phyloP scores from a whole-genome alignment of 2,113 vertebrate genomes.

The Benitochromis conjunctus region DNA sequence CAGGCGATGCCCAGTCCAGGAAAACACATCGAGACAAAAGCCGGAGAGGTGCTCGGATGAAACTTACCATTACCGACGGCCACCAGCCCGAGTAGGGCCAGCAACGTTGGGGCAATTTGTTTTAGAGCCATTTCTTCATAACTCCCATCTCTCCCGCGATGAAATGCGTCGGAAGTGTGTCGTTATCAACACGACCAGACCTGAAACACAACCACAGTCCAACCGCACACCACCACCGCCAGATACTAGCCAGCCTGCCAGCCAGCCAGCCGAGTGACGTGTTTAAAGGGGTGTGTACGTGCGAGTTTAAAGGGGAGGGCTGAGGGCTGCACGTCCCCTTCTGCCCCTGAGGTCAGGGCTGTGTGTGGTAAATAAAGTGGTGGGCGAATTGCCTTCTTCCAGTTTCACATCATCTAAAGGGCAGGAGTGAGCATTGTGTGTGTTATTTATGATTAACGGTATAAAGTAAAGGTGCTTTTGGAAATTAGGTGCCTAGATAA shows the following conservation, averaged over 20 bases:
- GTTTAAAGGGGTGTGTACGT: conserved; percentile 68
- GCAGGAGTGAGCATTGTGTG: not conserved
- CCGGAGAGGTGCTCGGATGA: conserved; percentile 32
- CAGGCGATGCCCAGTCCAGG: conserved; percentile 64
- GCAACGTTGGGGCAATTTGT: conserved; percentile 46
- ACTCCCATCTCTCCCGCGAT: conserved; percentile 73
- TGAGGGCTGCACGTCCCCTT: not conserved
- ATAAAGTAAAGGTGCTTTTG: not conserved
- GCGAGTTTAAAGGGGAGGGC: conserved; percentile 65
- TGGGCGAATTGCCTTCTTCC: not conserved
- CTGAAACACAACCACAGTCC: conserved; percentile 68
- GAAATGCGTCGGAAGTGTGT: conserved; percentile 61
- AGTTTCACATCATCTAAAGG: not conserved
- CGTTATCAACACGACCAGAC: conserved; percentile 60
- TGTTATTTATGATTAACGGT: not conserved
- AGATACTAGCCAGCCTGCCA: conserved; percentile 36
- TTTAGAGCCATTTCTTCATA: conserved; percentile 69
- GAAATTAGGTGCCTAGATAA: not conserved
- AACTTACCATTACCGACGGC: conserved; percentile 71
- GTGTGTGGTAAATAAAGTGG: not conserved
- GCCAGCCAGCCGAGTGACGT: conserved; percentile 53
- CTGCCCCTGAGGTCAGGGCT: conserved; percentile 19
- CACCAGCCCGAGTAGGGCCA: conserved; percentile 62
- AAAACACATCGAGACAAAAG: conserved; percentile 62
- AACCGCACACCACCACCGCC: conserved; percentile 59